Conservation (phyloP, 2,113 vertebrate species). For the Syngnathus typhle region DNA sequence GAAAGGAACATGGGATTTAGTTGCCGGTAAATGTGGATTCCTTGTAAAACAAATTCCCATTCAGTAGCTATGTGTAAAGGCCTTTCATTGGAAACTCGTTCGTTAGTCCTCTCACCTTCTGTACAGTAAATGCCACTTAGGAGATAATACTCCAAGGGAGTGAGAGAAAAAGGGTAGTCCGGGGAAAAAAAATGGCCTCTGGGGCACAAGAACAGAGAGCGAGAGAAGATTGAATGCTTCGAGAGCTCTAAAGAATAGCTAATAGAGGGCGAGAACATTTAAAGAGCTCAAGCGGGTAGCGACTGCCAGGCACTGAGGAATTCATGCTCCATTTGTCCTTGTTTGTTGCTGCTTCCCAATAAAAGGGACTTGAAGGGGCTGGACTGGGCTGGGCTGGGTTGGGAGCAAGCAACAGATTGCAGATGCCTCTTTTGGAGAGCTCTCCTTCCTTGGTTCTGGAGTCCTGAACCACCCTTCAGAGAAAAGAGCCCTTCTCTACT, state of each 20-base stretch:
- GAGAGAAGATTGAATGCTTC: conserved; percentile 44
- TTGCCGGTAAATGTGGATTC: conserved; percentile 35
- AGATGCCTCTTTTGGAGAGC: conserved; percentile 66
- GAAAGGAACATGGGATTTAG: conserved; percentile 21
- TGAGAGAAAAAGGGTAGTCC: conserved; percentile 40
- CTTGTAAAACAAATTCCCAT: conserved; percentile 59
- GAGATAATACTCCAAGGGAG: conserved; percentile 35
- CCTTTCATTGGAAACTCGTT: conserved; percentile 57
- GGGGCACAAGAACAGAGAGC: conserved; percentile 47
- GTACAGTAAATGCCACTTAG: conserved; percentile 38
- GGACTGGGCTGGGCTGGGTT: conserved; percentile 35
- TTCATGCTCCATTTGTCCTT: conserved; percentile 69
- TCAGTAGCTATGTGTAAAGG: conserved; percentile 52
- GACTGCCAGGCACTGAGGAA: conserved; percentile 63
- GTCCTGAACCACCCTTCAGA: conserved; percentile 55
- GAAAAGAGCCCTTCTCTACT: conserved; percentile 69
- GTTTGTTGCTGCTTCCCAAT: conserved; percentile 56
- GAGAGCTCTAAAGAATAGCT: conserved; percentile 37
- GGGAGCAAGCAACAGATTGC: conserved; percentile 64
- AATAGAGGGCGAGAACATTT: conserved; percentile 36
- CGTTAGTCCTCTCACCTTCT: conserved; percentile 56
- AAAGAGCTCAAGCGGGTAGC: conserved; percentile 39
- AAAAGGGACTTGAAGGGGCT: conserved; percentile 56
- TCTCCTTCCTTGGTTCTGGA: conserved; percentile 43
- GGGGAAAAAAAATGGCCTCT: conserved; percentile 37